Conservation (phyloP, 2,797 vertebrate species). For the Loris lydekkerianus region DNA sequence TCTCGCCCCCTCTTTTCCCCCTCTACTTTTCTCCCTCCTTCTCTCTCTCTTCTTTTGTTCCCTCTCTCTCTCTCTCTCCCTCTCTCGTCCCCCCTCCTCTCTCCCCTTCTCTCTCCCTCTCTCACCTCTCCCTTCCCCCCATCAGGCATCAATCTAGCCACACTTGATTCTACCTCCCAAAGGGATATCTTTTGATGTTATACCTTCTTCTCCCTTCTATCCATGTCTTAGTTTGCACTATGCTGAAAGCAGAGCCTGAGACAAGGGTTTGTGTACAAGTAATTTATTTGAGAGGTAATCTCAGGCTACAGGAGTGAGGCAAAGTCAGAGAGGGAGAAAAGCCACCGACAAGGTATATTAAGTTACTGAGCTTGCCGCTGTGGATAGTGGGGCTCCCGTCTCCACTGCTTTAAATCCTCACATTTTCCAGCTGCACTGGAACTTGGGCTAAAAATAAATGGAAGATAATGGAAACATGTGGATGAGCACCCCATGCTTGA, state of each 20-base stretch:
- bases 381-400: fast-evolving
- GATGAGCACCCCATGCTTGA: neutral
- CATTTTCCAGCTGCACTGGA: neutral
- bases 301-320: neutral
- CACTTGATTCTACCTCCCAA: neutral
- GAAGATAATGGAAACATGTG: neutral
- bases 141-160: neutral
- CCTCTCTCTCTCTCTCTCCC: neutral
- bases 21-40: neutral
- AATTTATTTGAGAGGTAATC: neutral
- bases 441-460: neutral
- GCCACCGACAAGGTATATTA: neutral
- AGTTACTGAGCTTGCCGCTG: neutral
- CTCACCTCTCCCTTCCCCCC: neutral
- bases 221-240: neutral
- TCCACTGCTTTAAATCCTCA: neutral
- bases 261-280: neutral
- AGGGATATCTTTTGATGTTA: neutral
- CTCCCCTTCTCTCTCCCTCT: neutral
- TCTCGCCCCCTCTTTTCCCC: neutral
- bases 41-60: neutral
- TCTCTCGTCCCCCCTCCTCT: too few relatives aligned
- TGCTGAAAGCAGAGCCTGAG: neutral
- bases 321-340: neutral
- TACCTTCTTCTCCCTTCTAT: neutral